These are phyloP conservation scores for Drosophila cracens DNA, from an alignment of 2,888 invertebrate genomes.

Conservation along the genomic window DNA sequence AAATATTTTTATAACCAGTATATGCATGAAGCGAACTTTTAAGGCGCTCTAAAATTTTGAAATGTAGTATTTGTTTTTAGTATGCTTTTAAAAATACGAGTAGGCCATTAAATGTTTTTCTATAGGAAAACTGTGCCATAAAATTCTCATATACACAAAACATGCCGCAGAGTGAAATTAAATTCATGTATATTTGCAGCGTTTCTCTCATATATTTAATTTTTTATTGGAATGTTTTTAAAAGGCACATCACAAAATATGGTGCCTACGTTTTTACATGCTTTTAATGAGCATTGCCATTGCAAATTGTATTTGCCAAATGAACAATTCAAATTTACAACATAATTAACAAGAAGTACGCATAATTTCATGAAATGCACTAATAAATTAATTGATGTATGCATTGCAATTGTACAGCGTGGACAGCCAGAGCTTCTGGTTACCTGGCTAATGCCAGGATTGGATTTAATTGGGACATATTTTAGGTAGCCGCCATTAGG, in stretches of 20 bases:
- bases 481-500: constrained; percentile 59
- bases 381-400: constrained; percentile 33
- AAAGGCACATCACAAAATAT: constrained; percentile 44
- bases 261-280: constrained; percentile 52
- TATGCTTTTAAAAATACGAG: constrained; percentile 4
- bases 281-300: constrained; percentile 60
- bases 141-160: not conserved
- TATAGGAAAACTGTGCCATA: constrained; percentile 2
- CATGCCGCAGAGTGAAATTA: not conserved
- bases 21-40: not conserved
- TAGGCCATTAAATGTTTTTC: not conserved
- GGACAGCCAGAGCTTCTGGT: not conserved
- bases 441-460: constrained; percentile 26
- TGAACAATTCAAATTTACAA: constrained; percentile 50
- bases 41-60: not conserved
- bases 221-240: constrained; percentile 40
- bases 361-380: constrained; percentile 37
- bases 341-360: constrained; percentile 53
- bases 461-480: constrained; percentile 62
- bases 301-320: constrained; percentile 47
- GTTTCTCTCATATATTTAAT: not conserved
- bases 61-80: constrained; percentile 1
- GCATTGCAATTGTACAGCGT: constrained; percentile 4
- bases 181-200: constrained; percentile 4
- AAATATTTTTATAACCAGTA: not conserved